Evolutionary conservation across 2,888 invertebrate genomes (phyloP), one percentile per base, ranked within the genome.

Genomic region (Nebria salina): DNA sequence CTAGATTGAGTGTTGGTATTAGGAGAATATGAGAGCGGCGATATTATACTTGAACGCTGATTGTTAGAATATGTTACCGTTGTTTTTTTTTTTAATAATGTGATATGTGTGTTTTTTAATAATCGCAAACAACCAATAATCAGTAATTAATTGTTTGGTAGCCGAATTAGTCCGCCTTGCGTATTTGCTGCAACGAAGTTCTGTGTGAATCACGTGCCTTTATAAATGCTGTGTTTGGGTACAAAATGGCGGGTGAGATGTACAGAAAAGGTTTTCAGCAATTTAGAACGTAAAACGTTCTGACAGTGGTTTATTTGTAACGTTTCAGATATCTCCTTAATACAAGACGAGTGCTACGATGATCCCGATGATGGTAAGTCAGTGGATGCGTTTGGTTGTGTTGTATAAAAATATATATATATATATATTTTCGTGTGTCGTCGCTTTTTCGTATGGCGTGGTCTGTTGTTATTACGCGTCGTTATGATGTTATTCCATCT

Each of bases 181-280:
- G 74, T 76, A 72, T 65, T 15, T 79, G 68, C 54, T 66, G 81
- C 34, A 34, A 34, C 34, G 34, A 34, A 1, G 34, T 34, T 75
- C 76, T 82, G 79, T 84, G 84, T 83, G 74, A 84, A 86, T 88
- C 87, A 88, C 88, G 88, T 88, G 88, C 87, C 86, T 86, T 82
- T 85, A 83, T 85, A 86, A 85, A 87, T 87, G 87, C 86, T 86
- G 87, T 88, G 87, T 88, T 88, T 88, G 87, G 87, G 87, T 87
- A 85, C 88, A 89, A 89, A 88, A 89, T 89, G 89, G 89, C 89
- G 87, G 88, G 89, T 89, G 88, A 88, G 85, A 82, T 76, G 74
- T 80, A 82, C 76, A 78, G 82, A 74, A 76, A 20, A 72, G 78
- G 78, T 82, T 74, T 72, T 70, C n/a, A 25, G n/a, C 54, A 54